These are phyloP conservation scores for Apamea crenata DNA, from an alignment of 2,888 invertebrate species.

Conservation along the genomic window DNA sequence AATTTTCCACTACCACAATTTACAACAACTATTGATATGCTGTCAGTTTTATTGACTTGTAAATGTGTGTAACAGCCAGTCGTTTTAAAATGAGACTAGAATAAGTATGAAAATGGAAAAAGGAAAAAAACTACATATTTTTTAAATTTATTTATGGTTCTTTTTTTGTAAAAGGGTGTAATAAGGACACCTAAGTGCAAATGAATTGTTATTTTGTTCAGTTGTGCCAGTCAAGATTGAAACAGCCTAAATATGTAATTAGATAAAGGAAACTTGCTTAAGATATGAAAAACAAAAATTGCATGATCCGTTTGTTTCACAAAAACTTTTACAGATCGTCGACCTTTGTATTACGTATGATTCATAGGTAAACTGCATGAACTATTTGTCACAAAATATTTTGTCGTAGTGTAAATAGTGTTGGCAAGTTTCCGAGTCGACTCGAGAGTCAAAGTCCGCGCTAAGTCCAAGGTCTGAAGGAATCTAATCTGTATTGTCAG, in stretches of 20 bases:
- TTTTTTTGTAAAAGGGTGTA: no score
- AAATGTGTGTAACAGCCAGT: background rate
- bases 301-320: background rate
- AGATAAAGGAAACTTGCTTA: background rate
- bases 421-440: conserved; percentile 71
- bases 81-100: background rate
- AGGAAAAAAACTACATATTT: no score
- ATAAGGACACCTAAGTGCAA: no score
- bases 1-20: background rate
- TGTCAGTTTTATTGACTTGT: background rate
- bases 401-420: conserved; percentile 59
- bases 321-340: background rate
- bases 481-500: conserved; percentile 50
- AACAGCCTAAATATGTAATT: background rate
- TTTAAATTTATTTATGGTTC: no score
- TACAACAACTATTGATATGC: background rate
- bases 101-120: background rate
- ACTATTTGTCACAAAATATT: conserved; percentile 52
- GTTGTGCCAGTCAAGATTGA: background rate
- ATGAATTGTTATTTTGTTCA: no score
- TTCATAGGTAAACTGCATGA: conserved; percentile 30
- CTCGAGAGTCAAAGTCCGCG: conserved; percentile 69
- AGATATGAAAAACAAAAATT: background rate
- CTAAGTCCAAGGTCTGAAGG: conserved; percentile 69
- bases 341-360: conserved; percentile 24